phyloP scores from a whole-genome alignment of 2,797 vertebrate genomes.

The Cryptoprocta ferox region DNA sequence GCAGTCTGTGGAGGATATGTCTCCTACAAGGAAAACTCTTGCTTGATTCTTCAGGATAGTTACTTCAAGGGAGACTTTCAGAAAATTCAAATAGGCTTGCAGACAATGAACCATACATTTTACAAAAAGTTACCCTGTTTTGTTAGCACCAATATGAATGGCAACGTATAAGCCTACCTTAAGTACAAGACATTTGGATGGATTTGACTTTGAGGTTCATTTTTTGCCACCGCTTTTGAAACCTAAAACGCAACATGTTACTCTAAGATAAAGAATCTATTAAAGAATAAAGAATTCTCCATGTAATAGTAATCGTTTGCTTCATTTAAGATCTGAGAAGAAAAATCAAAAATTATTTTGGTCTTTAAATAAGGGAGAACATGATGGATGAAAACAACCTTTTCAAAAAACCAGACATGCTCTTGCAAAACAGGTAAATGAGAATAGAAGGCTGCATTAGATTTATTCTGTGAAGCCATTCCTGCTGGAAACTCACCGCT shows the following conservation, averaged over 20 bases:
- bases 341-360: slow-evolving; percentile 59
- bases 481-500: slow-evolving; percentile 73
- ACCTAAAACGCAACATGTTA: slow-evolving; percentile 37
- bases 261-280: slow-evolving; percentile 68
- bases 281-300: slow-evolving; percentile 49
- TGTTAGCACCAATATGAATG: slow-evolving; percentile 49
- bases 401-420: slow-evolving; percentile 47
- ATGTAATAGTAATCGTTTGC: slow-evolving; percentile 1
- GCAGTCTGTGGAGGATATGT: background rate
- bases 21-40: background rate
- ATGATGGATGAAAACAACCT: slow-evolving; percentile 49
- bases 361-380: slow-evolving; percentile 43
- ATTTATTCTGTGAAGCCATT: background rate
- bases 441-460: background rate
- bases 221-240: slow-evolving; percentile 54
- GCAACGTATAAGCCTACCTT: background rate
- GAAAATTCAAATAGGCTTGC: slow-evolving; percentile 28
- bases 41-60: background rate
- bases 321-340: slow-evolving; percentile 59
- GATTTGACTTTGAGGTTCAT: slow-evolving; percentile 41
- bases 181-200: background rate
- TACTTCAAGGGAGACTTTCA: background rate
- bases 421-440: slow-evolving; percentile 21
- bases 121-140: slow-evolving; percentile 25
- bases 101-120: slow-evolving; percentile 49